Evolutionary conservation across 2,113 vertebrate genomes (phyloP).

Genomic region (Campylomormyrus numenius): DNA sequence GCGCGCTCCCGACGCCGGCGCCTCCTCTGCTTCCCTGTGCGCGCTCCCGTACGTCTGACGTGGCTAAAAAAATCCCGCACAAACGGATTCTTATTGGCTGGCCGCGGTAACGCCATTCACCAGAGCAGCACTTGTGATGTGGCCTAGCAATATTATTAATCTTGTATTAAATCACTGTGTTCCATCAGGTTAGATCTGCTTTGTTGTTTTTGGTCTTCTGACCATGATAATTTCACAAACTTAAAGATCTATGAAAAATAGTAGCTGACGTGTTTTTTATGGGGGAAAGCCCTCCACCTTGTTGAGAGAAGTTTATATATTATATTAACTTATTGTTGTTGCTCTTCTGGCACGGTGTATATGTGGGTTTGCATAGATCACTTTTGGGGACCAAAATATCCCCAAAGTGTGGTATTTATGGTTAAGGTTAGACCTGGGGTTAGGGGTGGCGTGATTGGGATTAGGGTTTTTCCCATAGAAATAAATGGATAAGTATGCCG

Average conservation of each 20-base stretch:
- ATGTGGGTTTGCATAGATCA: not conserved
- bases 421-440: too few relatives aligned
- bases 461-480: too few relatives aligned
- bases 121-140: conserved; percentile 30
- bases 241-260: not conserved
- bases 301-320: not conserved
- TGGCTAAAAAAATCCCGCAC: conserved; percentile 40
- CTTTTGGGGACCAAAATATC: too few relatives aligned
- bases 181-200: not conserved
- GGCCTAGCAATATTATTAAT: conserved; percentile 23
- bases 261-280: not conserved
- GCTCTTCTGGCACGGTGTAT: not conserved
- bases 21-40: conserved; percentile 35
- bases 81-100: conserved; percentile 51
- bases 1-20: conserved; percentile 47
- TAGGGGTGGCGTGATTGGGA: too few relatives aligned
- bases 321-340: not conserved
- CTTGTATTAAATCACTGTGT: not conserved
- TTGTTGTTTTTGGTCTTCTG: not conserved
- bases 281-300: not conserved
- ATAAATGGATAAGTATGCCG: too few relatives aligned
- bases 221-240: not conserved
- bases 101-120: conserved; percentile 62
- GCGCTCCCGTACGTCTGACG: conserved; percentile 51
- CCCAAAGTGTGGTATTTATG: too few relatives aligned